Base-by-base conservation (phyloP, 2,113 vertebrate genomes). In the Tenrec ecaudatus region DNA sequence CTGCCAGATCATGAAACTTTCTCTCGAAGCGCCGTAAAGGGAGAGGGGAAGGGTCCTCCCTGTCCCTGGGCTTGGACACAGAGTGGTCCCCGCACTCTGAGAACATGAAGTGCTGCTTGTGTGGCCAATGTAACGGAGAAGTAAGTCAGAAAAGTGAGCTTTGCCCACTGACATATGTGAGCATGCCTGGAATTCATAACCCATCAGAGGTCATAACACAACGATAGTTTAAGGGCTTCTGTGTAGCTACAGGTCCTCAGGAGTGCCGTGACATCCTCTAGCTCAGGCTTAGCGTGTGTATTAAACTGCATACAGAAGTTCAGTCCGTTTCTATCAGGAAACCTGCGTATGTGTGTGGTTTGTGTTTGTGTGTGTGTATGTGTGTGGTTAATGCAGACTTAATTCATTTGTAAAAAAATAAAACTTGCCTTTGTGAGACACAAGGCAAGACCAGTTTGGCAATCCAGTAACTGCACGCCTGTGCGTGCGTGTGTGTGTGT, bases 1-100 rank as follows among this genome's bases (percentile, higher is more conserved):
- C 6, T 78, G 90, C 77, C 84, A 93, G 87, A 71, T 69, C 73
- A 92, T 93, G 77, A 94, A 68, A 83, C 85, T 83, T 58, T 92
- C 69, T 90, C 86, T 79, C 80, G 80, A 27, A 92, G 80, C 36
- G 80, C 15, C 25, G 14, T 33, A 57, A 47, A 31, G 71, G 38
- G 64, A 16, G 12, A 22, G 38, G 2, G 1, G 58, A 9, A 5
- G 25, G 38, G 3, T 16, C 25, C 31, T 84, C 76, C 84, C 43
- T 69, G 40, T 60, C 38, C 88, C 29, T 27, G 73, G 60, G 57
- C 73, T 90, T 76, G 64, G 38, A 94, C n/a, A 92, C 40, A 76
- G 8, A 77, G 82, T 29, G 31, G 69, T 29, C 66, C 53, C 64
- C 75, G 25, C 47, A 64, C 78, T 27, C 66, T 93, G 17, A 90